These are phyloP conservation scores for Cancer borealis DNA, from an alignment of 2,888 invertebrate species.

Conservation along the genomic window DNA sequence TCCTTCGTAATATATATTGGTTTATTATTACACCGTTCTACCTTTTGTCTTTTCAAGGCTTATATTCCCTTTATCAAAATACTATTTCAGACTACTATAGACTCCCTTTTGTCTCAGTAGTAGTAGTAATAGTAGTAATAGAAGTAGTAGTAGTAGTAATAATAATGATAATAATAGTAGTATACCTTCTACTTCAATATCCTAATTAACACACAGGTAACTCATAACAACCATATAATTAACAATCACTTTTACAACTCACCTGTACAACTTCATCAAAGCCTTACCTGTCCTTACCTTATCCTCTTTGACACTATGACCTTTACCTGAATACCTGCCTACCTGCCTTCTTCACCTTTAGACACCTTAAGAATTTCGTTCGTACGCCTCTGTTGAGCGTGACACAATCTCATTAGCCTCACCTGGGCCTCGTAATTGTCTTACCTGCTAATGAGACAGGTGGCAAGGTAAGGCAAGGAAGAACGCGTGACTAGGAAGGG, in stretches of 20 bases:
- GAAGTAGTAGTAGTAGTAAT: background rate
- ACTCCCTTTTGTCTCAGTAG: background rate
- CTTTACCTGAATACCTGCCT: background rate
- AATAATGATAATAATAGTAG: background rate
- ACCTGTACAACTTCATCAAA: background rate
- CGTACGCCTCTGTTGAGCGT: background rate
- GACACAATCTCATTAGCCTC: background rate
- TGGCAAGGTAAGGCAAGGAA: background rate
- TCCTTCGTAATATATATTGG: background rate
- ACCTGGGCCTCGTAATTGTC: background rate
- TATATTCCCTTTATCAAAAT: background rate
- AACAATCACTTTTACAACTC: background rate
- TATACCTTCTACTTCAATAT: too few species aligned
- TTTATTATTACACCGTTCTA: background rate
- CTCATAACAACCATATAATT: background rate
- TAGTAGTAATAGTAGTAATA: background rate
- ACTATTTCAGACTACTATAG: too few species aligned
- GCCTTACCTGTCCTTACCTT: background rate
- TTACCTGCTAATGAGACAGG: slow-evolving; percentile 11
- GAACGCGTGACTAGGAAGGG: background rate
- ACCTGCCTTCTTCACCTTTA: background rate
- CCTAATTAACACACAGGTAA: background rate
- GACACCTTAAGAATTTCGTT: background rate
- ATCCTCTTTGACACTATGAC: background rate
- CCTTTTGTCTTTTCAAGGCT: background rate